These are phyloP conservation scores for Spisula solida DNA, from an alignment of 2,888 invertebrate species.

Conservation along the genomic window DNA sequence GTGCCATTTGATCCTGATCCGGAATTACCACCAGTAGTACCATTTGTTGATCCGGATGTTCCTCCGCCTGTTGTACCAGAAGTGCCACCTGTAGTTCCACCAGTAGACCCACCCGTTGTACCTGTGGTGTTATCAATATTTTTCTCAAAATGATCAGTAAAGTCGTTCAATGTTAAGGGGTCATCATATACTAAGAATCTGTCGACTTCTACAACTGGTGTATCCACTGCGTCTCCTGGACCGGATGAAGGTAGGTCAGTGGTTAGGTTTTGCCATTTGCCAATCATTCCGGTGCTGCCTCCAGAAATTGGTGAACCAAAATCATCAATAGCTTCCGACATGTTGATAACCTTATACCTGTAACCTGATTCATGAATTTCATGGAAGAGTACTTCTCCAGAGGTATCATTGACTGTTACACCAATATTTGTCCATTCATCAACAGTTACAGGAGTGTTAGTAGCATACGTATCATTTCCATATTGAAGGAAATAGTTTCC, in stretches of 20 bases:
- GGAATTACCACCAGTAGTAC: background rate
- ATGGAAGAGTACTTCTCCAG: slow-evolving; percentile 57
- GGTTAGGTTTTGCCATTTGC: slow-evolving; percentile 61
- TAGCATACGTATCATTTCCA: slow-evolving; percentile 62
- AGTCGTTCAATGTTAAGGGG: slow-evolving; percentile 36
- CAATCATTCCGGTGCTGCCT: slow-evolving; percentile 48
- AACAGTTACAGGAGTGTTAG: slow-evolving; percentile 61
- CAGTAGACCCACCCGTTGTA: background rate
- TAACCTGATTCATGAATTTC: slow-evolving; percentile 62
- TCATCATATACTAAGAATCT: slow-evolving; percentile 41
- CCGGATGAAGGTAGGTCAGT: slow-evolving; percentile 42
- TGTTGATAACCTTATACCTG: slow-evolving; percentile 55
- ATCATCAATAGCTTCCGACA: slow-evolving; percentile 41
- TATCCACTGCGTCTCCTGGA: slow-evolving; percentile 21
- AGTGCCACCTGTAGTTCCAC: background rate
- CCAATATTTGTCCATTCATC: slow-evolving; percentile 76
- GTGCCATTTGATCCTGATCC: slow-evolving; percentile 8
- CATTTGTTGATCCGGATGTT: background rate
- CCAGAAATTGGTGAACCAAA: slow-evolving; percentile 54
- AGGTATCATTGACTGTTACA: slow-evolving; percentile 52
- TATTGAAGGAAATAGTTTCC: slow-evolving; percentile 59
- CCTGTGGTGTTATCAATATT: slow-evolving; percentile 48
- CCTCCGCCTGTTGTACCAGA: background rate
- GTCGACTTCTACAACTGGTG: slow-evolving; percentile 51
- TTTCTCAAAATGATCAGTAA: slow-evolving; percentile 46